phyloP scores from a whole-genome alignment of 2,113 vertebrate genomes.

The Mus pahari region DNA sequence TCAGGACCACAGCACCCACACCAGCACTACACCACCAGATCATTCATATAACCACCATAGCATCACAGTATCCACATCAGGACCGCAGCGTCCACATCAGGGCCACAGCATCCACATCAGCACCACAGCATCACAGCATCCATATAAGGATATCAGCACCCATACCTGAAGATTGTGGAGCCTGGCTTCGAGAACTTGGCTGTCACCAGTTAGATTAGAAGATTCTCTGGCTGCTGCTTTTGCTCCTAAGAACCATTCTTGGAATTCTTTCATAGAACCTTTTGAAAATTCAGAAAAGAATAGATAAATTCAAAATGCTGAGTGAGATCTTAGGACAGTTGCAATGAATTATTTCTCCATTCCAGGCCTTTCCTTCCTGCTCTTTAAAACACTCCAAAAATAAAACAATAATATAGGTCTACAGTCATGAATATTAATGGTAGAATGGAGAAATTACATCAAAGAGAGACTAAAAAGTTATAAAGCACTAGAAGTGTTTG shows the following conservation, averaged over 20 bases:
- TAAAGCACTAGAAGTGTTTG: neutral
- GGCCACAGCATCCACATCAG: neutral
- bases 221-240: constrained; percentile 90
- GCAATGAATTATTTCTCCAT: neutral
- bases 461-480: neutral
- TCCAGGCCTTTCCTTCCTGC: neutral
- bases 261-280: constrained; percentile 94
- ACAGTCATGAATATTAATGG: neutral
- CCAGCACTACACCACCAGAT: neutral
- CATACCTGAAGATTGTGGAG: constrained; percentile 93
- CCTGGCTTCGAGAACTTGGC: constrained; percentile 88
- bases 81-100: neutral
- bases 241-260: constrained; percentile 90
- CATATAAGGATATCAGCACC: neutral
- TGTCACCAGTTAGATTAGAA: constrained; percentile 90
- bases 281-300: constrained; percentile 72
- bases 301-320: neutral
- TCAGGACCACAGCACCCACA: neutral
- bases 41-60: too few species aligned
- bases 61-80: neutral
- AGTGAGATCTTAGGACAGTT: neutral
- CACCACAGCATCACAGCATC: neutral
- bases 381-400: constrained; percentile 23
- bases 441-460: neutral
- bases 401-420: neutral